A percentile compares a stretch with the other conserved stretches of the same genome.
phyloP scores from a whole-genome alignment of 1,140 invertebrate species.

The Drosophila bocki region DNA sequence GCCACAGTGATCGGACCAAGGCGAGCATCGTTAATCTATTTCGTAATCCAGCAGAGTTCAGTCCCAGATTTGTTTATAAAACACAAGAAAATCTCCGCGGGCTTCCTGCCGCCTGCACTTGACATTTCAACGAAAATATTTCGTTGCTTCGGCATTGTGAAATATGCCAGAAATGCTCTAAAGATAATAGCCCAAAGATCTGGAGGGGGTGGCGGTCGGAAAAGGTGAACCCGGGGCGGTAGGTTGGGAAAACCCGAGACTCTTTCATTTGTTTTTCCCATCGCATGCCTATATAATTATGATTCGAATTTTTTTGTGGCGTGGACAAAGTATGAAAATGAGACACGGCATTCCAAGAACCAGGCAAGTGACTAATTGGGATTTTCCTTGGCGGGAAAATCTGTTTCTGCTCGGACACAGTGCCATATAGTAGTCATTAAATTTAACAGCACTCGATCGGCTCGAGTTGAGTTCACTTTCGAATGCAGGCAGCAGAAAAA shows the following conservation, averaged over 20 bases:
- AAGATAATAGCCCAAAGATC: constrained; percentile 43
- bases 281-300: constrained; percentile 55
- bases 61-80: constrained; percentile 54
- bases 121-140: constrained; percentile 79
- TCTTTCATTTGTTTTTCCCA: constrained; percentile 35
- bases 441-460: constrained; percentile 40
- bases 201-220: not conserved
- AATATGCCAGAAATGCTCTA: constrained; percentile 75
- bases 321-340: constrained; percentile 55
- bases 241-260: constrained; percentile 29
- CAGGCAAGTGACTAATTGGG: constrained; percentile 73
- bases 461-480: constrained; percentile 52
- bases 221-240: not conserved
- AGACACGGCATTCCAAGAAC: constrained; percentile 42
- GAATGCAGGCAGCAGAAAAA: constrained; percentile 33
- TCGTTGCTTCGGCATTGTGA: constrained; percentile 67
- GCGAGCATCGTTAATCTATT: constrained; percentile 54
- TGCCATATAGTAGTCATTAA: constrained; percentile 23
- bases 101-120: constrained; percentile 65
- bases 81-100: constrained; percentile 33
- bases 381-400: constrained; percentile 54
- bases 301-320: constrained; percentile 29
- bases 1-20: constrained; percentile 22
- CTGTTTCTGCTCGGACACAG: constrained; percentile 10
- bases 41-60: constrained; percentile 58